Percentiles rank a stretch among this genome's conserved stretches.
phyloP scores from a whole-genome alignment of 2,888 invertebrate species.

The Subacronicta megacephala region DNA sequence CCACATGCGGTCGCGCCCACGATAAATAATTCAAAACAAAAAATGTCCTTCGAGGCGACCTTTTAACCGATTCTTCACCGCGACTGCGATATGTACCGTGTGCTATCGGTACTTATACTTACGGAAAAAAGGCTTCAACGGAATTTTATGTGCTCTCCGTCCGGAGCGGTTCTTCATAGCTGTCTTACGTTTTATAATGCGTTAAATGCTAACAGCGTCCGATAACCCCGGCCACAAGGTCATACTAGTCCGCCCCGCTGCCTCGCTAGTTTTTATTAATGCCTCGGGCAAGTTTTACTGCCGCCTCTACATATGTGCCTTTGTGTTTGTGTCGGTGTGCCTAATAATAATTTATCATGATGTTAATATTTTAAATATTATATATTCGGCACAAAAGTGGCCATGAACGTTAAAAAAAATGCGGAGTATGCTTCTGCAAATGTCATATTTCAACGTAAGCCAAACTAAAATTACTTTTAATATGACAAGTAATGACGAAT shows the following conservation, averaged over 20 bases:
- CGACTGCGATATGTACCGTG: constrained; percentile 73
- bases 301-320: constrained; percentile 58
- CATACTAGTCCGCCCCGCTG: constrained; percentile 74
- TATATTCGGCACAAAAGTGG: constrained; percentile 8
- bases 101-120: constrained; percentile 80
- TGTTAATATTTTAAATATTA: constrained; percentile 29
- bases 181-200: constrained; percentile 83
- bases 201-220: constrained; percentile 87
- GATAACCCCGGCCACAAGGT: constrained; percentile 87
- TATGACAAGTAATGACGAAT: not conserved
- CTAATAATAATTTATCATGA: constrained; percentile 42
- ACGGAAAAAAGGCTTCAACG: constrained; percentile 85
- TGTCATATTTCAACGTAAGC: constrained; percentile 17
- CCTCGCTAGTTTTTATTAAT: constrained; percentile 74
- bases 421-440: constrained; percentile 10
- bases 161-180: constrained; percentile 85
- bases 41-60: constrained; percentile 84
- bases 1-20: constrained; percentile 68
- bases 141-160: constrained; percentile 83
- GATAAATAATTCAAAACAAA: constrained; percentile 77
- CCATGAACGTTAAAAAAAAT: constrained; percentile 25
- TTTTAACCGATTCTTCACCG: constrained; percentile 75
- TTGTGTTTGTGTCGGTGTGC: constrained; percentile 42
- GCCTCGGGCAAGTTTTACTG: constrained; percentile 68
- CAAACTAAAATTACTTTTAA: not conserved